Evolutionary conservation across 2,797 vertebrate genomes (phyloP), one percentile per base, ranked within the genome.

Genomic region (Liparis tanakae): DNA sequence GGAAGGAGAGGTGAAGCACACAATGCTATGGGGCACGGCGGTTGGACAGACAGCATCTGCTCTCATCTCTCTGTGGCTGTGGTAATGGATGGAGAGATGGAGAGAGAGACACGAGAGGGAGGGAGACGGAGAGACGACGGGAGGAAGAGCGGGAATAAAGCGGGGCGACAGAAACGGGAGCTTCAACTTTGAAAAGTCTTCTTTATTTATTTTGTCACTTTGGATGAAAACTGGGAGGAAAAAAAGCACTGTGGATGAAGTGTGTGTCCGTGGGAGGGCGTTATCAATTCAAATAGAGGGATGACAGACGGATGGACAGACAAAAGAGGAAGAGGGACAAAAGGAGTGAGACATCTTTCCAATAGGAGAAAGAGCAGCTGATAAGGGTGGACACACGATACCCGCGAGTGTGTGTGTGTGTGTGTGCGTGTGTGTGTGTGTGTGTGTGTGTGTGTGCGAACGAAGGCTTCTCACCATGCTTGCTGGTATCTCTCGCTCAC

Each of bases 311-410:
- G 94, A 85, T 71, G 77, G 96, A 96, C 93, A 92, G 92, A 94
- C 95, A 95, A 95, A 96, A 86, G 87, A 76, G 72, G 73, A 85
- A 81, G 76, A 75, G 84, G 83, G 94, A 96, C 95, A 96, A 96
- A 96, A 96, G 94, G 58, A 94, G 92, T 94, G 95, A 96, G 94
- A 95, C 95, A 57, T 91, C 95, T 96, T 96, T 94, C 93, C 93
- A 92, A 95, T 89, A 95, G 94, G 94, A 97, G 96, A 96, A 94
- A 94, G 94, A 96, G 95, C 96, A 96, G 96, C 95, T 95, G 96
- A 96, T 96, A 96, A 96, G 95, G 94, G 95, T 94, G 95, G 96
- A 96, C 95, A 97, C 93, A 94, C 91, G 95, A 96, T 96, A 96
- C 95, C 94, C 93, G 90, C 89, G 90, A 94, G 94, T 93, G 95